phyloP scores from a whole-genome alignment of 1,140 invertebrate species.

The Pissodes strobi region DNA sequence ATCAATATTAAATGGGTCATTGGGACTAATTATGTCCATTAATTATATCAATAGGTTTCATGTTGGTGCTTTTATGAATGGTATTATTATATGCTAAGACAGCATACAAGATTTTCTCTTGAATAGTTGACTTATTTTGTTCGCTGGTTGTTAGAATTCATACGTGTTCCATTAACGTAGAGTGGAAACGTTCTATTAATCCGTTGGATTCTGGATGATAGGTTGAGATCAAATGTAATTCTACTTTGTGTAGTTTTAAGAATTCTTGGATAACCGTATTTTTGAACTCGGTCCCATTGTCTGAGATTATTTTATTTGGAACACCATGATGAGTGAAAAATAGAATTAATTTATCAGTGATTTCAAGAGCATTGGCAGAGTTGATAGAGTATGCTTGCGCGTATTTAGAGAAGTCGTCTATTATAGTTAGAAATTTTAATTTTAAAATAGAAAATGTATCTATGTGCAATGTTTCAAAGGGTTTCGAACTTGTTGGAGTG shows the following conservation, averaged over 20 bases:
- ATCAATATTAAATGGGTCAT: too few species aligned
- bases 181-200: too few species aligned
- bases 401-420: constrained; percentile 34
- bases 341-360: constrained; percentile 21
- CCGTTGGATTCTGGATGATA: constrained; percentile 51
- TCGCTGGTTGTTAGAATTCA: too few species aligned
- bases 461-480: constrained; percentile 18
- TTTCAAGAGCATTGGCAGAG: constrained; percentile 3
- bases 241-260: constrained; percentile 43
- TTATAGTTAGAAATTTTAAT: constrained; percentile 18
- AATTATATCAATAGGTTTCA: too few species aligned
- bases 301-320: constrained; percentile 33
- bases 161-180: too few species aligned
- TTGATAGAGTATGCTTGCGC: constrained; percentile 31
- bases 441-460: constrained; percentile 18
- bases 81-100: too few species aligned
- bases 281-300: constrained; percentile 41
- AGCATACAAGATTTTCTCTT: too few species aligned
- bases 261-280: constrained; percentile 42
- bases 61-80: too few species aligned
- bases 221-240: constrained; percentile 46
- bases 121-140: too few species aligned
- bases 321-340: constrained; percentile 33
- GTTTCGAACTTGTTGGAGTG: constrained; percentile 13
- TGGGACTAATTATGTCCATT: too few species aligned